Evolutionary conservation across 2,888 invertebrate genomes (phyloP).

Genomic region (Athalia rosae): DNA sequence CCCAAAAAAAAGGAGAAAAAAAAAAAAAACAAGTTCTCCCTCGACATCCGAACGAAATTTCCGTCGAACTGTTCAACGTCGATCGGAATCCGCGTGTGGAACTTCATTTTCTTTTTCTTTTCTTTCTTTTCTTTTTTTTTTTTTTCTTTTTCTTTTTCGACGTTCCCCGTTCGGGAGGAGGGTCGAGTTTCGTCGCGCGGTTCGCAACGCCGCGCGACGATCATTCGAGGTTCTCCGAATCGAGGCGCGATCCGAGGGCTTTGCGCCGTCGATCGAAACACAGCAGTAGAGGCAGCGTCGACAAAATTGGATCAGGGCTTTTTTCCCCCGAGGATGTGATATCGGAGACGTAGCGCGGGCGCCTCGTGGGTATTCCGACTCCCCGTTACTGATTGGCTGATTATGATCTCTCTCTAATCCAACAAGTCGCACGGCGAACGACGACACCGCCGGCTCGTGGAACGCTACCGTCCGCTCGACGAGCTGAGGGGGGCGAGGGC

Average conservation of each 20-base stretch:
- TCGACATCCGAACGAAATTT: too few species aligned
- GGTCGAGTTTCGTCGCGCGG: too few species aligned
- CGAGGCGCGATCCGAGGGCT: constrained; percentile 37
- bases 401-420: constrained; percentile 72
- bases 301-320: constrained; percentile 40
- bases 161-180: too few species aligned
- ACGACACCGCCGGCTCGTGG: too few species aligned
- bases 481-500: constrained; percentile 52
- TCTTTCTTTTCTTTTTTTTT: too few species aligned
- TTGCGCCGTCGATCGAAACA: constrained; percentile 38
- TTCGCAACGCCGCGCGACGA: too few species aligned
- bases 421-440: constrained; percentile 23
- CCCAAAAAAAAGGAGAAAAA: too few species aligned
- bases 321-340: constrained; percentile 60
- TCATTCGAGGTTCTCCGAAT: constrained; percentile 2
- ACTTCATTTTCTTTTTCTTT: too few species aligned
- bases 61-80: too few species aligned
- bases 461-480: too few species aligned
- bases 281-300: constrained; percentile 30
- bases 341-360: constrained; percentile 68
- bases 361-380: constrained; percentile 17
- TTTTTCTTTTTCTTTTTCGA: constrained; percentile 33
- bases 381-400: constrained; percentile 67
- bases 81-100: too few species aligned
- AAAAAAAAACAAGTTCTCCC: too few species aligned